Conservation (phyloP, 2,888 invertebrate genomes). For the Automeris io region DNA sequence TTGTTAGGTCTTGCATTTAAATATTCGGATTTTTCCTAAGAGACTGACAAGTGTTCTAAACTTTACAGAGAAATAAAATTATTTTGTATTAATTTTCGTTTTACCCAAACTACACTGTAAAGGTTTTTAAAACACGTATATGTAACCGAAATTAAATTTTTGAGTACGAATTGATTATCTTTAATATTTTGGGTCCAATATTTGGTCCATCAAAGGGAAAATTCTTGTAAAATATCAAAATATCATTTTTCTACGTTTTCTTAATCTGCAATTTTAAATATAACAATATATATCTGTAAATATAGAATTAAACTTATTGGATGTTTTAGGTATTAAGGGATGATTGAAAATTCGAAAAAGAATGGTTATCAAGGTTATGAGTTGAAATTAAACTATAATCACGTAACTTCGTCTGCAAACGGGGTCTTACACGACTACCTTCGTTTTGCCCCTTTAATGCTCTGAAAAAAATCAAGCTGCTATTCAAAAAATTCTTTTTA, state of each 20-base stretch:
- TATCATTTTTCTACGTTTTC: not conserved
- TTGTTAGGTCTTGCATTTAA: conserved; percentile 11
- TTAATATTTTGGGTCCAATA: conserved; percentile 15
- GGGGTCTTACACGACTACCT: too few relatives aligned
- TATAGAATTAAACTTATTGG: not conserved
- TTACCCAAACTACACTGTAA: not conserved
- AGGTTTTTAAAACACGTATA: not conserved
- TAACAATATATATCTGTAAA: not conserved
- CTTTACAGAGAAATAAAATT: conserved; percentile 36
- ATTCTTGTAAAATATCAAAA: conserved; percentile 1
- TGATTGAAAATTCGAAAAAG: not conserved
- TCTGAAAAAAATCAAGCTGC: too few relatives aligned
- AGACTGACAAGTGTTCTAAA: conserved; percentile 75
- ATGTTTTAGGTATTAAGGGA: not conserved
- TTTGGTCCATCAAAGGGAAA: conserved; percentile 12
- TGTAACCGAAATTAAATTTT: conserved; percentile 2
- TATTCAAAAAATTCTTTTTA: too few relatives aligned
- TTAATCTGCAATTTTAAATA: not conserved
- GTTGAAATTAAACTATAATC: too few relatives aligned
- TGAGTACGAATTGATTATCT: conserved; percentile 9
- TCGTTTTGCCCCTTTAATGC: too few relatives aligned
- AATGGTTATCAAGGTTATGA: not conserved
- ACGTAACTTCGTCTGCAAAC: too few relatives aligned
- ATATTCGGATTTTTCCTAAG: conserved; percentile 62
- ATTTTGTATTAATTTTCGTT: conserved; percentile 3